Evolutionary conservation across 2,797 vertebrate species (phyloP).

Genomic region (Chaetophractus vellerosus): DNA sequence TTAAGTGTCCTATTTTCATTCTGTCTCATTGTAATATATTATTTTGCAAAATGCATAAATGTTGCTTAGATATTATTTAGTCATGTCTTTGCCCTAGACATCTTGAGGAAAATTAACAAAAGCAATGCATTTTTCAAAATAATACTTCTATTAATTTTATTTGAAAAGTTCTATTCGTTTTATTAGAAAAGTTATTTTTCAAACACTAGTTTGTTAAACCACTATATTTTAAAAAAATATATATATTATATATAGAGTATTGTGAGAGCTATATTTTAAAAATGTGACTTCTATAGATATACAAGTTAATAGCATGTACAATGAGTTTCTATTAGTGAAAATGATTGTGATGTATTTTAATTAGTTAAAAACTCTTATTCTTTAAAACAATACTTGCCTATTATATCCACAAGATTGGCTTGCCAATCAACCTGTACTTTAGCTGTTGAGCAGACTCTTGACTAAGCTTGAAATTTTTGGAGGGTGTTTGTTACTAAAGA

Average conservation of each 20-base stretch:
- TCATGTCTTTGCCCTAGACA: background rate
- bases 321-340: background rate
- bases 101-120: slow-evolving; percentile 6
- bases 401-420: background rate
- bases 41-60: background rate
- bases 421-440: background rate
- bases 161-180: slow-evolving; percentile 24
- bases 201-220: background rate
- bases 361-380: background rate
- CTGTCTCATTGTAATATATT: slow-evolving; percentile 4
- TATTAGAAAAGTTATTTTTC: background rate
- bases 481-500: background rate
- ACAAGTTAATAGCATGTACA: background rate
- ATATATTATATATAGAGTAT: no score
- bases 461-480: no score
- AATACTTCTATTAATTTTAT: background rate
- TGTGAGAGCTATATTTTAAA: no score
- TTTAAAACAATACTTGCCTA: background rate
- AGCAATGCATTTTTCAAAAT: background rate
- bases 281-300: background rate
- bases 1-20: slow-evolving; percentile 34
- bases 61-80: background rate
- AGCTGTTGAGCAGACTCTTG: background rate
- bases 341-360: background rate
- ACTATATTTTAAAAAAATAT: no score